Base-by-base conservation (phyloP, 2,113 vertebrate genomes). In the Octodon degus region DNA sequence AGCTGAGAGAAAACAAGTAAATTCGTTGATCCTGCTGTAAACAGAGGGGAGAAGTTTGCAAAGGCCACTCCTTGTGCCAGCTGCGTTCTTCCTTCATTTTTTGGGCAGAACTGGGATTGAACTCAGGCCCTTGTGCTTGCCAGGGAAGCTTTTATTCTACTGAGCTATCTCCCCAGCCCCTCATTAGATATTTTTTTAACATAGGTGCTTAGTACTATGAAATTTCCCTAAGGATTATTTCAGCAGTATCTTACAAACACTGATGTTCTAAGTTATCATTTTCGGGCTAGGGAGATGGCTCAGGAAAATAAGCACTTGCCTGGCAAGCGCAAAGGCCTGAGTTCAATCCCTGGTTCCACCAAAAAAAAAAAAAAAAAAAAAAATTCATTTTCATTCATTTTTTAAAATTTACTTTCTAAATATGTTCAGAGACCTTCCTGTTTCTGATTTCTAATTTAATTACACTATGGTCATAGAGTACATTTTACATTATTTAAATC, bases 401-500 rank as follows among this genome's bases (percentile, higher is more conserved):
- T 76, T 82, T 37, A 17, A 30, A 30, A 74, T 67, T 89, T 90
- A 86, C 20, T 81, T 74, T 74, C 37, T 37, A 95, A 87, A 47
- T 87, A 93, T 47, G 86, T 82, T 77, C 77, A 91, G 81, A 86
- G 40, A 86, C 14, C 32, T 81, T 86, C 34, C 24, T 67, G n/a
- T 77, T 91, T 70, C 5, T 83, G 11, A 83, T 79, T 91, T 67
- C 22, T 87, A 90, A 79, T 43, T 70, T 63, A 94, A 77, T 55
- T 70, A 68, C 4, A 93, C 2, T 81, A 6, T n/a, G 22, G 74
- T 67, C 74, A 86, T 16, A 85, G 19, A 94, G 85, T 62, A 58
- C 24, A 86, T 32, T 81, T 67, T 82, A 14, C 68, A 34, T 77
- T n/a, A 90, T 43, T 62, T 93, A n/a, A 93, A 77, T 81, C 30